Percentiles rank a stretch among this genome's conserved stretches.
phyloP scores from a whole-genome alignment of 2,888 invertebrate genomes.

The Pteria penguin region DNA sequence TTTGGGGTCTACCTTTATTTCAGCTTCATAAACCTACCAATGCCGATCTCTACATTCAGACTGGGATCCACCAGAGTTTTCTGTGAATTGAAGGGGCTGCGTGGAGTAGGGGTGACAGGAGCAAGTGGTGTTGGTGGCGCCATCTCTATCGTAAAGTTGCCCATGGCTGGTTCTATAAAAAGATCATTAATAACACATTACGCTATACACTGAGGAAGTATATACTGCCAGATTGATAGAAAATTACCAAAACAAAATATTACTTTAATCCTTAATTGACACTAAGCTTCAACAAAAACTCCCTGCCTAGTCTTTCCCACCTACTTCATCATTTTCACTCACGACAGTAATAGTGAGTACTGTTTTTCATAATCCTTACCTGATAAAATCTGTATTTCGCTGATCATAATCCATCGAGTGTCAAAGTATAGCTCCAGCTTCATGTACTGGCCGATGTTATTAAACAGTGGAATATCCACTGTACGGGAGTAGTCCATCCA shows the following conservation, averaged over 20 bases:
- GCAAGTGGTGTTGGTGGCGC: conserved; percentile 65
- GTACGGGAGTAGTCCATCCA: conserved; percentile 91
- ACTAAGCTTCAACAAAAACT: no score
- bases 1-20: no score
- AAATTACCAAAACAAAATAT: no score
- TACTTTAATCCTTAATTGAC: no score
- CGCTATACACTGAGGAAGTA: no score
- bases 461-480: conserved; percentile 89
- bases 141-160: conserved; percentile 86
- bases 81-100: neutral
- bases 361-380: no score
- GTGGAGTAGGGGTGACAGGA: conserved; percentile 48
- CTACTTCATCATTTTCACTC: no score
- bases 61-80: conserved; percentile 17
- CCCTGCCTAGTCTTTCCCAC: no score
- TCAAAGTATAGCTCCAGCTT: conserved; percentile 88
- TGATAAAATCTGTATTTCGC: conserved; percentile 93
- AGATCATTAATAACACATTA: neutral
- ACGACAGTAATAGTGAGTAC: no score
- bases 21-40: conserved; percentile 1
- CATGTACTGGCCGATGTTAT: conserved; percentile 90
- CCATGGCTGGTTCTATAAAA: conserved; percentile 82
- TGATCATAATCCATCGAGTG: conserved; percentile 92
- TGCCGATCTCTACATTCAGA: conserved; percentile 20
- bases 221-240: neutral